These are phyloP conservation scores for Saccostrea cuccullata DNA, from an alignment of 1,140 invertebrate genomes.

Conservation along the genomic window DNA sequence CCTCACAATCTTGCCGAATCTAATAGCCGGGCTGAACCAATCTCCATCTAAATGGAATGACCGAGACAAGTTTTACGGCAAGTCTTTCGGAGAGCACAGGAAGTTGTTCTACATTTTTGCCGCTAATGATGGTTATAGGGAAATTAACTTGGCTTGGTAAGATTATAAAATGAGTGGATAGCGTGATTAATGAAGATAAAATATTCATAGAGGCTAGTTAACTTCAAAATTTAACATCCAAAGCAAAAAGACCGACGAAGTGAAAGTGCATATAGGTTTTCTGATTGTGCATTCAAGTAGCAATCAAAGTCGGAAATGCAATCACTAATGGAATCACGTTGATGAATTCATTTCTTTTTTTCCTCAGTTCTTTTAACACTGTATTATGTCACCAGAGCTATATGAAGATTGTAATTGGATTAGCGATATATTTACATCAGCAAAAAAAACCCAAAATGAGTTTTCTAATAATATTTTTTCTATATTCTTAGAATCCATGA, in stretches of 20 bases:
- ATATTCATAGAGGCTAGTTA: conserved; percentile 31
- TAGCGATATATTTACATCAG: background rate
- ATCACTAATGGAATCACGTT: background rate
- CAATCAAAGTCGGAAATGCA: background rate
- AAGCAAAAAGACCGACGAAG: background rate
- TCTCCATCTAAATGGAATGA: conserved; percentile 36
- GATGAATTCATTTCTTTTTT: background rate
- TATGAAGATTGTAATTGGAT: background rate
- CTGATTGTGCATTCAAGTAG: background rate
- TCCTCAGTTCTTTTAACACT: background rate
- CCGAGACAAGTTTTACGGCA: conserved; percentile 19
- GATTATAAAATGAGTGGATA: conserved; percentile 28
- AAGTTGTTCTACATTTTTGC: conserved; percentile 34
- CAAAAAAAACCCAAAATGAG: no score
- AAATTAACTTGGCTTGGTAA: conserved; percentile 25
- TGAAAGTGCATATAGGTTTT: background rate
- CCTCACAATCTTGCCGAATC: background rate
- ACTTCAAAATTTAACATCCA: conserved; percentile 29
- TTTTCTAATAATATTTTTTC: no score
- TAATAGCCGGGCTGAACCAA: conserved; percentile 16
- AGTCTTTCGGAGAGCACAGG: background rate
- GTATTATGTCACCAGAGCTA: background rate
- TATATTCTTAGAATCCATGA: no score
- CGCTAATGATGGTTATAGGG: conserved; percentile 21
- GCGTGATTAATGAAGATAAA: conserved; percentile 33